These are phyloP conservation scores for Acestrorhynchus altus DNA, from an alignment of 2,797 vertebrate species.

Conservation along the genomic window DNA sequence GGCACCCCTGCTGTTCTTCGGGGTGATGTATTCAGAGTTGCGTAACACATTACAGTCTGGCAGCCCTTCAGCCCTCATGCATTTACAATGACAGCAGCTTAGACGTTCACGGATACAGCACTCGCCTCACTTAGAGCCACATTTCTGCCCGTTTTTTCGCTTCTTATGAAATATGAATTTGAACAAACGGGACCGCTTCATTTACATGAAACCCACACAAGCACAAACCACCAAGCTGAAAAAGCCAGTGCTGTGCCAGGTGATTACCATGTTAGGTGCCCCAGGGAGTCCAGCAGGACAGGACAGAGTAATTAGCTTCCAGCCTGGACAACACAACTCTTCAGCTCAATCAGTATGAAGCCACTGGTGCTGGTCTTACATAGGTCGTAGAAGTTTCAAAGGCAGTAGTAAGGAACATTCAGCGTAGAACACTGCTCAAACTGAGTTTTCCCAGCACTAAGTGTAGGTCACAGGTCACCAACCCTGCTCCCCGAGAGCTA, in stretches of 20 bases:
- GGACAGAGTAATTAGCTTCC: conserved; percentile 33
- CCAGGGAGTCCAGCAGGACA: conserved; percentile 28
- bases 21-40: neutral
- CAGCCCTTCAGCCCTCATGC: conserved; percentile 7
- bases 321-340: conserved; percentile 24
- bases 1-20: neutral
- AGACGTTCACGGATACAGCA: neutral
- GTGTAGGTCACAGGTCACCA: too few species aligned
- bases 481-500: too few species aligned
- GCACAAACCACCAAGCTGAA: conserved; percentile 33
- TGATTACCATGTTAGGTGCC: conserved; percentile 14
- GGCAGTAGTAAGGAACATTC: too few species aligned
- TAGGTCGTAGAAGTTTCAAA: too few species aligned
- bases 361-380: conserved; percentile 15
- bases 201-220: neutral
- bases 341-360: conserved; percentile 21
- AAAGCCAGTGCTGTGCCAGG: neutral
- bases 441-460: too few species aligned
- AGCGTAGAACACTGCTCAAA: too few species aligned
- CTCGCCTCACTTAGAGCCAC: neutral
- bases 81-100: conserved; percentile 9
- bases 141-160: neutral
- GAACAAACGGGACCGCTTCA: neutral
- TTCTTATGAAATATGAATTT: conserved; percentile 16
- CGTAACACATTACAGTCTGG: neutral